Base-by-base conservation (phyloP, 2,888 invertebrate species). In the Tridacna crocea region DNA sequence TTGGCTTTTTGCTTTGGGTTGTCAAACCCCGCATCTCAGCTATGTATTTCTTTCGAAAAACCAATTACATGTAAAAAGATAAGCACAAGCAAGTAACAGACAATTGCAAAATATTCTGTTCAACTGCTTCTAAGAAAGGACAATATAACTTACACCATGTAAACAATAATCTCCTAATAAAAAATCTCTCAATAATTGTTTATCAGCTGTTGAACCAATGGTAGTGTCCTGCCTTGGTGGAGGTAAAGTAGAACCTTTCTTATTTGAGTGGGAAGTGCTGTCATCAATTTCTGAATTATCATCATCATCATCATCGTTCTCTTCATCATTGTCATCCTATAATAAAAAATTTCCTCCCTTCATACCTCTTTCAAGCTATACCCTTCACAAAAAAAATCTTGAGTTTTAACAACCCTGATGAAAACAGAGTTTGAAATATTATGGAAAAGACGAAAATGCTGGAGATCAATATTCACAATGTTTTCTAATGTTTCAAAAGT, bases 111-210 rank as follows among this genome's bases (percentile, higher is more conserved):
- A 36, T 36, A 36, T 36, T 36, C 55, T 55, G 55, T 55, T n/a
- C 55, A 0, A 60, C 65, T 65, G 22, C n/a, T 17, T 55, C 11
- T 26, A 26, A 13, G 46, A 47, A 68, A 47, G 6, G 19, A 13
- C 0, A 68, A 68, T 8, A 10, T 11, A 22, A 72, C 96, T 95
- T 94, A 97, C 98, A 90, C 98, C 98, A 92, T 96, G 96, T 6
- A 99, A 95, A 93, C 98, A 99, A 92, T 97, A 96, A 88, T 97
- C 97, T 46, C 97, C 98, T 85, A 96, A 96, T 0, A 99, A 95
- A 92, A 99, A 98, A 65, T 96, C 97, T 83, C 96, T 95, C 0
- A 98, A 96, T 0, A 98, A 96, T 65, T 96, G 92, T 76, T 92
- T 91, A 77, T 92, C 93, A 48, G 92, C 91, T 48, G 87, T 82